Conservation (phyloP, 2,888 invertebrate genomes). For the Kuschelorhynchus macadamiae region DNA sequence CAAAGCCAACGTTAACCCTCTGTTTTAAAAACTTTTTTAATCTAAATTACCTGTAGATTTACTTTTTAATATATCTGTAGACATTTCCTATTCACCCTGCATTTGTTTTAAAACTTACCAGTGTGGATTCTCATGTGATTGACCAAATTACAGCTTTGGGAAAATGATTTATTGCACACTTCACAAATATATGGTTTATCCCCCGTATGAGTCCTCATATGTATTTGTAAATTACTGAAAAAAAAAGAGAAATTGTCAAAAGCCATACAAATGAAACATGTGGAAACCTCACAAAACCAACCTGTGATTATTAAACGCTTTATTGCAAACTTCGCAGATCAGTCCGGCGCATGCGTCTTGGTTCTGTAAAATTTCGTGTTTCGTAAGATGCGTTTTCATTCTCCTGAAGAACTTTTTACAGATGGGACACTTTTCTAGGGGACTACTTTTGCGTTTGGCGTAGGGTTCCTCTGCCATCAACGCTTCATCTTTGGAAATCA, state of each 20-base stretch:
- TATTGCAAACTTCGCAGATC: slow-evolving; percentile 43
- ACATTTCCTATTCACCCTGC: too few relatives aligned
- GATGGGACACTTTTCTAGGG: slow-evolving; percentile 66
- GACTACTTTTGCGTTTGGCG: slow-evolving; percentile 63
- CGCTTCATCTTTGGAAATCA: slow-evolving; percentile 62
- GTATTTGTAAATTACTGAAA: slow-evolving; percentile 63
- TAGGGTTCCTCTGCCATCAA: slow-evolving; percentile 59
- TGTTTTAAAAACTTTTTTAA: too few relatives aligned
- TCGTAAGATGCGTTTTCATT: slow-evolving; percentile 69
- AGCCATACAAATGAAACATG: background rate
- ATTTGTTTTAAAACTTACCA: slow-evolving; percentile 52
- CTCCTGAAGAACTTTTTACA: slow-evolving; percentile 67
- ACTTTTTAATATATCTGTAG: too few relatives aligned
- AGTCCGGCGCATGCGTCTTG: slow-evolving; percentile 21
- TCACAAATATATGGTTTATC: slow-evolving; percentile 65
- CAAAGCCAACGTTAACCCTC: too few relatives aligned
- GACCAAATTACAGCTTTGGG: slow-evolving; percentile 67
- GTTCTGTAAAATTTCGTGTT: slow-evolving; percentile 61
- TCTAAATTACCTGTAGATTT: too few relatives aligned
- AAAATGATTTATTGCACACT: slow-evolving; percentile 65
- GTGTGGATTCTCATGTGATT: slow-evolving; percentile 67
- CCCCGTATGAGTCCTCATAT: slow-evolving; percentile 66
- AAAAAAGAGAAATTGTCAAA: background rate
- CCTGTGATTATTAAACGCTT: slow-evolving; percentile 44
- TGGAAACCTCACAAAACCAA: slow-evolving; percentile 2